Conservation (phyloP, 2,113 vertebrate species). For the Anguilla rostrata region DNA sequence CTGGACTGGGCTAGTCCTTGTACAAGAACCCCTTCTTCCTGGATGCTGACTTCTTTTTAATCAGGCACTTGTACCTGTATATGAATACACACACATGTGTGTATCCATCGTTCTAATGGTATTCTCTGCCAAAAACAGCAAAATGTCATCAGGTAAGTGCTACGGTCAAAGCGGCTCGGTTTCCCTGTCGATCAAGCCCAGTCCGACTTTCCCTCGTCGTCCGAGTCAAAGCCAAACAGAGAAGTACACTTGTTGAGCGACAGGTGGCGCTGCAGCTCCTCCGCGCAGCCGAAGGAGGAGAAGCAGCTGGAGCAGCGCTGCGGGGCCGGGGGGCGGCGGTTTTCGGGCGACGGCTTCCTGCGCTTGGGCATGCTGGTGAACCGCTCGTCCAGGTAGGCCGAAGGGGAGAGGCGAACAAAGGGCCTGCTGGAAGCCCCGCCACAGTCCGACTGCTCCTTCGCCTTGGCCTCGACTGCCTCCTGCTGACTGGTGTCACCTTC, state of each 20-base stretch:
- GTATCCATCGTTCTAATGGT: not conserved
- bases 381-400: constrained; percentile 90
- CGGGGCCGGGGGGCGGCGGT: constrained; percentile 41
- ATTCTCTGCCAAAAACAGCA: too few relatives aligned
- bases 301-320: constrained; percentile 90
- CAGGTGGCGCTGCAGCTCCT: constrained; percentile 86
- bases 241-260: constrained; percentile 86
- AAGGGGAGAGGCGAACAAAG: constrained; percentile 82
- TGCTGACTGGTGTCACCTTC: not conserved
- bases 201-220: constrained; percentile 90
- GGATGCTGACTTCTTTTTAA: not conserved
- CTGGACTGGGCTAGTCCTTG: not conserved
- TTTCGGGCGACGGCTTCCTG: constrained; percentile 72
- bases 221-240: constrained; percentile 96
- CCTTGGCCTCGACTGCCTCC: constrained; percentile 58
- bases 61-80: too few relatives aligned
- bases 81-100: not conserved
- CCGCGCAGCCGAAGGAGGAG: constrained; percentile 79
- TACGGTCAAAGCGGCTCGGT: not conserved
- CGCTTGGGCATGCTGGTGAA: constrained; percentile 96
- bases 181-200: not conserved
- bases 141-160: too few relatives aligned
- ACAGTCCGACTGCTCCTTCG: constrained; percentile 71
- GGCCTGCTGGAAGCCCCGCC: constrained; percentile 76
- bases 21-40: not conserved